Base-by-base conservation (phyloP, 2,797 vertebrate genomes). In the Lepus oiostolus region DNA sequence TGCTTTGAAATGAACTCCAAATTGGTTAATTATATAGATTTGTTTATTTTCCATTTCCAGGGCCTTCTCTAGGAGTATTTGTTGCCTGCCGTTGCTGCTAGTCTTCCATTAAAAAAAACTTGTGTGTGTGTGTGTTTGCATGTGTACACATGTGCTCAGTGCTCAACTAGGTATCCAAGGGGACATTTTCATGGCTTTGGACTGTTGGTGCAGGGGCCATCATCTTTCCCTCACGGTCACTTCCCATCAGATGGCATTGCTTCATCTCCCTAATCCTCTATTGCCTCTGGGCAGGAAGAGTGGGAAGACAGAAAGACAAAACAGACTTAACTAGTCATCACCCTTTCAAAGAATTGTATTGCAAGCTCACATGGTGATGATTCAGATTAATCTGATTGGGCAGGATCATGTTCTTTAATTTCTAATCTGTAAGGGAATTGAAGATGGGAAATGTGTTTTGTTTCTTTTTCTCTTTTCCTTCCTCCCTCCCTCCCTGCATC, bases 221-320 rank as follows among this genome's bases (percentile, higher is more conserved):
- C 77, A 32, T 83, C 21, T 87, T 80, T 89, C 9, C 14, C 58
- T 82, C 58, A 5, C 58, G 68, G n/a, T 90, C 8, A 35, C n/a
- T 75, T 82, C 22, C 7, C 72, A 35, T 90, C 58, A 58, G 75
- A 14, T 70, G 32, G 26, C 8, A 72, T 42, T 70, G 54, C 50
- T 93, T 91, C 21, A 22, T 84, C 28, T 79, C 26, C 30, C 86
- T 60, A 89, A 91, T 88, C n/a, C 65, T 68, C 10, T 50, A 80
- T 13, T 2, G 11, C 65, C 79, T 85, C 63, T 17, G 60, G 28
- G 47, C 71, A 84, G 14, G 58, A 80, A 86, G 67, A 87, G 74
- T 54, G 5, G 5, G 58, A 92, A 76, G 24, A 30, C 11, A 91
- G 52, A 76, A 91, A 28, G 52, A 24, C n/a, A 86, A 63, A 30